Base-by-base conservation (phyloP, 2,888 invertebrate species). In the Dermolepida albohirtum region DNA sequence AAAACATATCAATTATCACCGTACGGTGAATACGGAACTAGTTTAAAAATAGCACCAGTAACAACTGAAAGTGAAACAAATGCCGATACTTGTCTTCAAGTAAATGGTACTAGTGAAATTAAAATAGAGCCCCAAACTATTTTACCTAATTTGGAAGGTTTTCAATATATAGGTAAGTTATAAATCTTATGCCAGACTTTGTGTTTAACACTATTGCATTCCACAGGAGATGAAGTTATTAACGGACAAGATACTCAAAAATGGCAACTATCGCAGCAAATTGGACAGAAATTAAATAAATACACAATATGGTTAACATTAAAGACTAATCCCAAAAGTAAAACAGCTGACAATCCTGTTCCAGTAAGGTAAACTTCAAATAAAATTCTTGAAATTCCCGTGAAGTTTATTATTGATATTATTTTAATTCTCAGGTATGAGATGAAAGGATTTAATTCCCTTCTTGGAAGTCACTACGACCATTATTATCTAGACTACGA, bases 391-490 rank as follows among this genome's bases (percentile, higher is more conserved):
- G 10, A 49, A 5, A 11, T 49, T 16, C 5, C 7, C 6, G 8
- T 49, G 12, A 43, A 43, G n/a, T n/a, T 47, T 44, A 5, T 39
- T 49, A 16, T 8, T 50, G 22, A 22, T 4, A 22, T 22, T 22
- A 22, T 79, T 57, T 76, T 79, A 68, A 88, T 88, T 14, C 16
- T 22, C 29, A 81, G 81, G 70, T 98, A 97, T 81, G 95, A 97
- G 84, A 98, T 98, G 97, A 90, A 89, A 78, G 98, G 97, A 0
- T 97, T 88, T 82, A 97, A 98, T 81, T 89, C 91, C 0, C 85
- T 98, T 0, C 85, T 98, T n/a, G 97, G 97, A 0, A 97, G 97
- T 0, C 97, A 98, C 82, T 97, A 93, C 79, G 97, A 98, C 82
- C 96, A 97, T 81, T 98, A 98, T 79, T 94, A 92, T 80, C 81